phyloP scores from a whole-genome alignment of 2,888 invertebrate genomes.

The Sinotaia quadrata region DNA sequence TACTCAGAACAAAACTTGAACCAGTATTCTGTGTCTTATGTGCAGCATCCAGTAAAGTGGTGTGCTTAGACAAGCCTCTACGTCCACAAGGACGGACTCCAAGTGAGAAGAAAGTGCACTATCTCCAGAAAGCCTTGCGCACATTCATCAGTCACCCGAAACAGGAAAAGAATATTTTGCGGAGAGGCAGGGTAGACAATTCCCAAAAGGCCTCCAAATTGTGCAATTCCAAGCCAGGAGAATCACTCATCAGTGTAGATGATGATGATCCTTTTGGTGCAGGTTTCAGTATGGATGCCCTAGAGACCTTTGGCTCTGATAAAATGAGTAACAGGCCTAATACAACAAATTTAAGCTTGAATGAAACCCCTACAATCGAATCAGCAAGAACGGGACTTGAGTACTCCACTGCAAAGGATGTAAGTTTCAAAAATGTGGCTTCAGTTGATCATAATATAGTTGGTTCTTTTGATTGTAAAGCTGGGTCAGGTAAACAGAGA shows the following conservation, averaged over 20 bases:
- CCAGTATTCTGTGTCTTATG: neutral
- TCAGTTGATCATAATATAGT: too few species aligned
- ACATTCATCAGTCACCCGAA: slow-evolving; percentile 30
- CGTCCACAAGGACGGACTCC: slow-evolving; percentile 3
- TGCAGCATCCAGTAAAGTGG: slow-evolving; percentile 16
- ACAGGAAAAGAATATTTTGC: neutral
- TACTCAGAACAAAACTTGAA: too few species aligned
- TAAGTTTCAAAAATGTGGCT: too few species aligned
- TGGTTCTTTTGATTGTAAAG: too few species aligned
- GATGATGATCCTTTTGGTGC: slow-evolving; percentile 43
- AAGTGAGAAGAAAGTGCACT: slow-evolving; percentile 26
- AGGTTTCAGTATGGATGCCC: slow-evolving; percentile 43
- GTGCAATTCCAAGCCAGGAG: neutral
- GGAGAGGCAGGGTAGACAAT: neutral
- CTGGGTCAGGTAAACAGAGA: too few species aligned
- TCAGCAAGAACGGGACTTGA: too few species aligned
- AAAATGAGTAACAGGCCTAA: neutral
- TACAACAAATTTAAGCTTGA: too few species aligned
- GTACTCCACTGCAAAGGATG: too few species aligned
- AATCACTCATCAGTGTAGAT: neutral
- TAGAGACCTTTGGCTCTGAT: slow-evolving; percentile 42
- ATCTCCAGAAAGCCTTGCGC: slow-evolving; percentile 31
- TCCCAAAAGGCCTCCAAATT: neutral
- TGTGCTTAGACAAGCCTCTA: slow-evolving; percentile 35
- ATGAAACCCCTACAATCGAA: too few species aligned